phyloP scores from a whole-genome alignment of 2,888 invertebrate genomes.

The Apantesis nais region DNA sequence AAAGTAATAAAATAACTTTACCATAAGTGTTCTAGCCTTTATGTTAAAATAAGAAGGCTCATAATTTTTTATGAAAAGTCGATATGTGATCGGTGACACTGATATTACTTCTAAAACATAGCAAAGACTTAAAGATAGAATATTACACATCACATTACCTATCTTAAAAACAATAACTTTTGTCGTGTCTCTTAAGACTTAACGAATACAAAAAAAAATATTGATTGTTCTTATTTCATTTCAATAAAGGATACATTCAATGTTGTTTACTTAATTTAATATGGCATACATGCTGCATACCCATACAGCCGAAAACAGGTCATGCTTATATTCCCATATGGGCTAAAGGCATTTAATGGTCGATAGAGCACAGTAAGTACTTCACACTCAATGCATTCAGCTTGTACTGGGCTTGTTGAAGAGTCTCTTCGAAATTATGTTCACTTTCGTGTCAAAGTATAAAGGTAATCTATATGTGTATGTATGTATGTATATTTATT shows the following conservation, averaged over 20 bases:
- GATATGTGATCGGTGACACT: too few relatives aligned
- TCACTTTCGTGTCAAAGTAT: not conserved
- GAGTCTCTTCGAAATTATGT: not conserved
- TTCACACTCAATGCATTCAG: constrained; percentile 29
- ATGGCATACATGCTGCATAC: constrained; percentile 4
- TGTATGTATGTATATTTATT: too few relatives aligned
- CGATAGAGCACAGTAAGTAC: constrained; percentile 25
- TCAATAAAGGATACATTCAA: not conserved
- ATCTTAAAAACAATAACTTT: not conserved
- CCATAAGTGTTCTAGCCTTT: too few relatives aligned
- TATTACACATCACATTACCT: not conserved
- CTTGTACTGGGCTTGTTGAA: constrained; percentile 7
- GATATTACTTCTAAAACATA: too few relatives aligned
- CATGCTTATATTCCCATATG: constrained; percentile 31
- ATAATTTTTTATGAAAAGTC: too few relatives aligned
- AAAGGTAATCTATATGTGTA: too few relatives aligned
- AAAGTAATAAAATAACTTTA: too few relatives aligned
- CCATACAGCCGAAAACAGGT: constrained; percentile 30
- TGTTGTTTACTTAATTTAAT: not conserved
- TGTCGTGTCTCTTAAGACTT: not conserved
- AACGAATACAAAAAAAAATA: not conserved
- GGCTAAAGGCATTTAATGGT: constrained; percentile 38
- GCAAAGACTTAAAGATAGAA: not conserved
- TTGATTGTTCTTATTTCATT: not conserved
- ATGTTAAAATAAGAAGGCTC: too few relatives aligned